Evolutionary conservation across 37 sponge, comb jelly and placozoan genomes (phyloP).

Genomic region (Corticium candelabrum): DNA sequence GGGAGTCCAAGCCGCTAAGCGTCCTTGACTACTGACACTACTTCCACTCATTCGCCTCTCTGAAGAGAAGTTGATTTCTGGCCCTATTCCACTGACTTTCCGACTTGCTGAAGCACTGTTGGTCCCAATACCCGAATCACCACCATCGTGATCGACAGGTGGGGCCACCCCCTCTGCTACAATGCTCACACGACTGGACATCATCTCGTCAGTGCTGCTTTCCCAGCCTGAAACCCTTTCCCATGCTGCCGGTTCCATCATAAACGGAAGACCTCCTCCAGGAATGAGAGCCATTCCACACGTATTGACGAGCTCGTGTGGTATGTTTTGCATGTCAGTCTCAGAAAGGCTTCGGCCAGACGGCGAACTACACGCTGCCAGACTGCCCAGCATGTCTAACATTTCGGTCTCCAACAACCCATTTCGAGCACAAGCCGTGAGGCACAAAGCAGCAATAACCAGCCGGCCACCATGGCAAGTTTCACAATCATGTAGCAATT

Average conservation of each 20-base stretch:
- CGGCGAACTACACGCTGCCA: not conserved
- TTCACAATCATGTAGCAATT: not conserved
- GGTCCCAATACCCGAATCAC: not conserved
- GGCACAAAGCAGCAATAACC: slow-evolving; percentile 24
- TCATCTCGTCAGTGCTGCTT: not conserved
- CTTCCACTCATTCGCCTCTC: not conserved
- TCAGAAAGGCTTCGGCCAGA: not conserved
- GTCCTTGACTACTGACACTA: not conserved
- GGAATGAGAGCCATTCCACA: not conserved
- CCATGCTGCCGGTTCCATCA: too few species aligned
- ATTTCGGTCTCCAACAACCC: slow-evolving; percentile 30
- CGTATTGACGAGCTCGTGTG: not conserved
- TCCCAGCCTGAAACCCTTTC: not conserved
- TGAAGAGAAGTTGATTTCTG: not conserved
- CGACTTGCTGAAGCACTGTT: not conserved
- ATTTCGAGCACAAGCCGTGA: slow-evolving; percentile 17
- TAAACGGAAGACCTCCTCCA: not conserved
- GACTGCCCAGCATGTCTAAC: slow-evolving; percentile 26
- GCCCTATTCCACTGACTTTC: not conserved
- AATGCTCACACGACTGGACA: not conserved
- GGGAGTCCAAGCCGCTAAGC: not conserved
- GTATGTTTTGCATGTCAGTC: not conserved
- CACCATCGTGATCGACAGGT: not conserved
- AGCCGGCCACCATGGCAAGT: slow-evolving; percentile 6
- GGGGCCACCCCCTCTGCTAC: not conserved